Conservation (phyloP, 2,888 invertebrate species). For the Epirrita christyi region DNA sequence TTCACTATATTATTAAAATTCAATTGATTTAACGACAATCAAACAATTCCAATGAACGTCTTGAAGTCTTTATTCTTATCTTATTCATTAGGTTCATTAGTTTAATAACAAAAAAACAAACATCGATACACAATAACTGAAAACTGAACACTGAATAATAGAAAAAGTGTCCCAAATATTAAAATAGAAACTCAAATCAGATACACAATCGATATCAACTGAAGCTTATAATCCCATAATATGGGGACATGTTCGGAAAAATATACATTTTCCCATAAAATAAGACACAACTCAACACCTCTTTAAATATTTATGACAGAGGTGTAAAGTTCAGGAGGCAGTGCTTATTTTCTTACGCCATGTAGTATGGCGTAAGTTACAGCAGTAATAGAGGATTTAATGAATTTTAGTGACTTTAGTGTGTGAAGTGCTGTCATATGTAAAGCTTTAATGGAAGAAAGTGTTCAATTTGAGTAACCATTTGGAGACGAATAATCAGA, state of each 20-base stretch:
- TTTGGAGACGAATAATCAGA: too few species aligned
- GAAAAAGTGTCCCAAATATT: conserved; percentile 1
- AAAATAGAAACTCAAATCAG: conserved; percentile 26
- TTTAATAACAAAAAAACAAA: not conserved
- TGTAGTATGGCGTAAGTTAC: not conserved
- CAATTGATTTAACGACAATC: too few species aligned
- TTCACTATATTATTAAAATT: too few species aligned
- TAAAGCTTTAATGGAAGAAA: too few species aligned
- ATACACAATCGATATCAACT: conserved; percentile 33
- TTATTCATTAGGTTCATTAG: too few species aligned
- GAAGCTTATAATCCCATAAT: conserved; percentile 40
- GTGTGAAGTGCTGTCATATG: too few species aligned
- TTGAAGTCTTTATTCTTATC: too few species aligned
- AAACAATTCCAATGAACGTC: too few species aligned
- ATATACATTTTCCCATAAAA: conserved; percentile 37
- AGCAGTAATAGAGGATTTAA: not conserved
- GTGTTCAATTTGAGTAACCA: too few species aligned
- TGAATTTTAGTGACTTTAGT: too few species aligned
- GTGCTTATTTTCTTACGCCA: conserved; percentile 2
- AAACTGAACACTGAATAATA: not conserved
- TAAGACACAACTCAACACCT: conserved; percentile 50
- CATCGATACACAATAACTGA: not conserved
- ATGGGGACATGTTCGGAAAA: conserved; percentile 37
- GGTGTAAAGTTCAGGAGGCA: conserved; percentile 41
- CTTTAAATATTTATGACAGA: conserved; percentile 76